These are phyloP conservation scores for Mustela lutreola DNA, from an alignment of 2,113 vertebrate genomes.

Conservation along the genomic window DNA sequence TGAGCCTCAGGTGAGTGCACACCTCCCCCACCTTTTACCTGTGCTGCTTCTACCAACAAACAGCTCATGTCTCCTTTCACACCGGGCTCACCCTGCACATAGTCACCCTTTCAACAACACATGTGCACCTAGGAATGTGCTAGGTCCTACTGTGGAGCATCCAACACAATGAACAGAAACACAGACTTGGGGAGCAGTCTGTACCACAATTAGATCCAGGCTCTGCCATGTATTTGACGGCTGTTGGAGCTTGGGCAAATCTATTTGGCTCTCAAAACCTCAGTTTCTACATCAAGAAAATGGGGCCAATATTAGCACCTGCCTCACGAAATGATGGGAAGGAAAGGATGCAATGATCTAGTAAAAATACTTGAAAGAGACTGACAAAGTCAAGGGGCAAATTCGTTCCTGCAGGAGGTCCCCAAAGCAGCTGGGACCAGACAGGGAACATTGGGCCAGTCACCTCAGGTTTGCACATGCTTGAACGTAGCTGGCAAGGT, in stretches of 20 bases:
- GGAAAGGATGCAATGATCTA: neutral
- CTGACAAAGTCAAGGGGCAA: neutral
- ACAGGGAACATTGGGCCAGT: neutral
- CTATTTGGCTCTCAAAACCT: neutral
- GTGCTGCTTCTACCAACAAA: neutral
- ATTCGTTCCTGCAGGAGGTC: neutral
- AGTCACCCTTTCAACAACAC: neutral
- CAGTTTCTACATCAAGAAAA: neutral
- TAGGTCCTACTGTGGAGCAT: too few relatives aligned
- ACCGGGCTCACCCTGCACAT: neutral
- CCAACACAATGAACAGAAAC: neutral
- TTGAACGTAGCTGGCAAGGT: neutral
- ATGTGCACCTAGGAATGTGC: neutral
- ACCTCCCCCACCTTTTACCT: neutral
- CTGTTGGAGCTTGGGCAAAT: neutral
- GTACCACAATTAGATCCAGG: too few relatives aligned
- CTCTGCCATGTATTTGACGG: neutral
- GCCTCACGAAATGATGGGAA: too few relatives aligned
- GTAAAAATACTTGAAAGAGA: neutral
- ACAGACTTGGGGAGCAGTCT: fast-evolving
- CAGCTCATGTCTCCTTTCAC: too few relatives aligned
- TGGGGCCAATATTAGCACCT: neutral
- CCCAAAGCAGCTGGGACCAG: neutral
- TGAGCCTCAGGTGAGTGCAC: neutral
- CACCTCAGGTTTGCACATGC: neutral